Base-by-base conservation (phyloP, 2,797 vertebrate genomes). In the Dicrostonyx torquatus region DNA sequence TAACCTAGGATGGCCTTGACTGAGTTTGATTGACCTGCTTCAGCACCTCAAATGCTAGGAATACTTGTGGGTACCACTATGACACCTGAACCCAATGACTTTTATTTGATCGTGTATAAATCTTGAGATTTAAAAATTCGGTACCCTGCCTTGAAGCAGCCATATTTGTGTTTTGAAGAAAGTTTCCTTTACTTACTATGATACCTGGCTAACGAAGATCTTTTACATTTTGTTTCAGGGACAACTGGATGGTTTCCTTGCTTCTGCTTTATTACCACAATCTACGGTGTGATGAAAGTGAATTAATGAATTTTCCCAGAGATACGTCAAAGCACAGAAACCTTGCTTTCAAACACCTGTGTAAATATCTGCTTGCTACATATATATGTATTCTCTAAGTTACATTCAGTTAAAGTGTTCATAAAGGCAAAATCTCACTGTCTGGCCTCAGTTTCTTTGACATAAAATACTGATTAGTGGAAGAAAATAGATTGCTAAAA, bases 231-330 rank as follows among this genome's bases (percentile, higher is more conserved):
- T 79, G 0, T 98, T 98, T 96, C 96, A 98, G 98, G 98, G 10
- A 98, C 98, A 37, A 95, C 98, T 97, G 98, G 98, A 94, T 98
- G 98, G 97, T 98, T 98, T 87, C 97, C 98, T 78, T 98, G 97
- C 95, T 98, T 98, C 97, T 98, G 97, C 97, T 98, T 99, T 97
- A 98, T 98, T 94, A 98, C 95, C 96, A 98, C 98, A 97, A 98
- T 98, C 90, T 98, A 98, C 91, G 98, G 97, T 70, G 97, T 98
- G 89, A 96, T 98, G 87, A 98, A 98, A 96, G 97, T 98, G 96
- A 97, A 98, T 98, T 98, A 98, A 98, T 96, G 95, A 97, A 78
- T 93, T 89, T 96, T 77, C 14, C 50, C 89, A 86, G 86, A 86
- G 87, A 79, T 87, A 87, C 79, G 97, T 96, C 95, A 87, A 95